Evolutionary conservation across 2,888 invertebrate species (phyloP).

Genomic region (Leptinotarsa haldemani): DNA sequence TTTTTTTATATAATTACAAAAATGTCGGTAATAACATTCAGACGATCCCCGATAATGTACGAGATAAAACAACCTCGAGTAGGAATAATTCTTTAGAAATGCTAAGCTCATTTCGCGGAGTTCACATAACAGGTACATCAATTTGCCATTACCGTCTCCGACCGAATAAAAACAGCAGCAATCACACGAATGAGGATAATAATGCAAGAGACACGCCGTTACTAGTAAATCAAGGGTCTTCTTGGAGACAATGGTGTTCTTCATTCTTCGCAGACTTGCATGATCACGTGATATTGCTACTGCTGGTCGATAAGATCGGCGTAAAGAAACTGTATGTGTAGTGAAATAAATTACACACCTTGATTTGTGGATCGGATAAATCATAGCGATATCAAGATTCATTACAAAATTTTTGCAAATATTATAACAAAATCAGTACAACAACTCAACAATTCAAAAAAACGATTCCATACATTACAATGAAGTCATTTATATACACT

Average conservation of each 20-base stretch:
- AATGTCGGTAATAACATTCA: background rate
- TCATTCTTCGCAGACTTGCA: conserved; percentile 33
- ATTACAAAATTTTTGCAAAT: no score
- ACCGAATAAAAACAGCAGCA: conserved; percentile 15
- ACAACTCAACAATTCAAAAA: no score
- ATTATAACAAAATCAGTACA: no score
- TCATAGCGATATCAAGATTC: no score
- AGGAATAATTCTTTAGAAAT: background rate
- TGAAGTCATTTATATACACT: no score
- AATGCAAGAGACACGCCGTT: conserved; percentile 27
- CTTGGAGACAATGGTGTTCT: conserved; percentile 32
- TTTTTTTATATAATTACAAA: background rate
- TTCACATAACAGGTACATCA: conserved; percentile 6
- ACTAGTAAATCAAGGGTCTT: conserved; percentile 34
- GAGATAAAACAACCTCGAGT: background rate
- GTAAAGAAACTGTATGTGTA: conserved; percentile 43
- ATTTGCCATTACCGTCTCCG: conserved; percentile 15
- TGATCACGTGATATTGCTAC: conserved; percentile 47
- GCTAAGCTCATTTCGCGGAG: background rate
- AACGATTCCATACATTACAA: no score
- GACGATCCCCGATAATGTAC: background rate
- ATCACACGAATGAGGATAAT: conserved; percentile 28
- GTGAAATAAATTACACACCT: conserved; percentile 43
- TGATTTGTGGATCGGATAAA: background rate
- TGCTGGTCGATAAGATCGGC: conserved; percentile 45